phyloP scores from a whole-genome alignment of 2,797 vertebrate genomes.

The Hirundo rustica region DNA sequence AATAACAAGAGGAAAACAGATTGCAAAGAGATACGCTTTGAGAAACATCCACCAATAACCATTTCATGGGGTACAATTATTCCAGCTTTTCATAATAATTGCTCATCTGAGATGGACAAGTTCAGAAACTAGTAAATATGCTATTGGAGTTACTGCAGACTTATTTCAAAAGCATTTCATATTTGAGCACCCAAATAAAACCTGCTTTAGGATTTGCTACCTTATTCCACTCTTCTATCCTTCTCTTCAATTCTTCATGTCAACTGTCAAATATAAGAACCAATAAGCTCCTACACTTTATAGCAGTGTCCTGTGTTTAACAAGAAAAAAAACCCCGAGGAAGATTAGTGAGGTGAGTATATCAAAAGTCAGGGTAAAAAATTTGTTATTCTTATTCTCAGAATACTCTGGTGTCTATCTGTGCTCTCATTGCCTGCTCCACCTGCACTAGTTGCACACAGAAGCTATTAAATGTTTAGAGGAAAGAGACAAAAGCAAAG shows the following conservation, averaged over 20 bases:
- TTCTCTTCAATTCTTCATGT: neutral
- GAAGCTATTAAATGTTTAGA: neutral
- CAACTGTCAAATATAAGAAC: neutral
- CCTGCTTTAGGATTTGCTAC: neutral
- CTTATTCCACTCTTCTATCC: neutral
- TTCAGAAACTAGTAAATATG: neutral
- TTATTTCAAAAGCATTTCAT: neutral
- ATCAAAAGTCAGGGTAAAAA: neutral
- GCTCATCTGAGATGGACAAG: neutral
- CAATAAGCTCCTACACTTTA: neutral
- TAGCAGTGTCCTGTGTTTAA: neutral
- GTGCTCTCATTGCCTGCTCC: neutral
- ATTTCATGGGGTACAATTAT: neutral
- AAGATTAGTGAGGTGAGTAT: neutral
- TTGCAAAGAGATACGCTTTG: neutral
- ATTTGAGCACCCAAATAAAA: neutral
- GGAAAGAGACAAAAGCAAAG: neutral
- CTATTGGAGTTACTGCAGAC: neutral
- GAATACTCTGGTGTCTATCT: neutral
- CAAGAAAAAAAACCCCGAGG: neutral
- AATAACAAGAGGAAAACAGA: conserved; percentile 19
- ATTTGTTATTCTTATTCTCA: neutral
- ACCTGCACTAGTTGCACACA: neutral
- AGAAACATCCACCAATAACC: neutral
- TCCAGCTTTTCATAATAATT: neutral